These are phyloP conservation scores for Notothenia coriiceps DNA, from an alignment of 2,113 vertebrate species.

Conservation along the genomic window DNA sequence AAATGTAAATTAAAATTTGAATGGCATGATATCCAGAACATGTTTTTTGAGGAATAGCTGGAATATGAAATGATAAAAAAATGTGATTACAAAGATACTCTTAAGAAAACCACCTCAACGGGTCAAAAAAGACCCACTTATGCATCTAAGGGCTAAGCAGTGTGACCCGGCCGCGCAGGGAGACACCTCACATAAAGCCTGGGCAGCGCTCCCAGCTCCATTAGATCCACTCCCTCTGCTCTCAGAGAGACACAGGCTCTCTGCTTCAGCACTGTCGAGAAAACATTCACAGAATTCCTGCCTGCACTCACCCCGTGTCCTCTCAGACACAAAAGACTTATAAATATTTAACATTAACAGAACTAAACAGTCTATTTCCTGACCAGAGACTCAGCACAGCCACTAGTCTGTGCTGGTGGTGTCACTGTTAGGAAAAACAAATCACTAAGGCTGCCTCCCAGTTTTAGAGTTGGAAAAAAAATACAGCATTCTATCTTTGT, in stretches of 20 bases:
- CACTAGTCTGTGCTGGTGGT: neutral
- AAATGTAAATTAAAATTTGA: too few species aligned
- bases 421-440: too few species aligned
- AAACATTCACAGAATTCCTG: conserved; percentile 31
- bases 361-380: conserved; percentile 45
- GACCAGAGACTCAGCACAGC: conserved; percentile 13
- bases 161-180: conserved; percentile 30
- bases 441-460: too few species aligned
- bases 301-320: conserved; percentile 32
- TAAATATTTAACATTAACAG: conserved; percentile 63
- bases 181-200: conserved; percentile 51
- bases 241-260: conserved; percentile 8
- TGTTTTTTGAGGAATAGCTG: too few species aligned
- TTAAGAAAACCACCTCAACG: too few species aligned
- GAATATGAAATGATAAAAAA: too few species aligned
- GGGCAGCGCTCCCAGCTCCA: conserved; percentile 35
- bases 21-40: too few species aligned
- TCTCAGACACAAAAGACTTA: conserved; percentile 43
- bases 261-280: conserved; percentile 18
- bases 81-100: too few species aligned
- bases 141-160: neutral
- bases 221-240: conserved; percentile 28
- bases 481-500: too few species aligned
- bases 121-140: too few species aligned
- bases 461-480: too few species aligned